phyloP scores from a whole-genome alignment of 2,888 invertebrate species.

The Chironomus tentans region DNA sequence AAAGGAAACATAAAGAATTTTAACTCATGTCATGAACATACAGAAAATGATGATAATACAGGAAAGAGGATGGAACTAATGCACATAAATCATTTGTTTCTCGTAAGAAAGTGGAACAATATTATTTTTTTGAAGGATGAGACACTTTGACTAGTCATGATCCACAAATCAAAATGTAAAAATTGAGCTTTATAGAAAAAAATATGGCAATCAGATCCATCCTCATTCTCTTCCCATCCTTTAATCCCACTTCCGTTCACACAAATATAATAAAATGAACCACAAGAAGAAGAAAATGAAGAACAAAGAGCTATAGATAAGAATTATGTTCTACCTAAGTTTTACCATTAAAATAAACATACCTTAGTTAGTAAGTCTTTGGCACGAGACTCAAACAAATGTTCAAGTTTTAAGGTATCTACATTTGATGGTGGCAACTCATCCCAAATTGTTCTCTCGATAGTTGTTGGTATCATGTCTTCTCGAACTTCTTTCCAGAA shows the following conservation, averaged over 20 bases:
- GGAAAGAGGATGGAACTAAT: background rate
- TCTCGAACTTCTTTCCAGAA: conserved; percentile 96
- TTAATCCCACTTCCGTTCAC: too few species aligned
- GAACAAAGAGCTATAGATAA: too few species aligned
- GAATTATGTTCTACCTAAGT: too few species aligned
- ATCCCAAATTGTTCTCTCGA: conserved; percentile 80
- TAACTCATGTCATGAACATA: background rate
- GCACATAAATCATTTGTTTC: background rate
- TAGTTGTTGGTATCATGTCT: conserved; percentile 47
- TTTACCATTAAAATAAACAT: conserved; percentile 29
- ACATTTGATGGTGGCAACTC: conserved; percentile 74
- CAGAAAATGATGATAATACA: background rate
- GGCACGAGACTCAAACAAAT: conserved; percentile 92
- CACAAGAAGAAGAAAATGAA: too few species aligned
- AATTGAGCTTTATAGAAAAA: too few species aligned
- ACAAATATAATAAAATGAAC: too few species aligned
- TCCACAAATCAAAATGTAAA: too few species aligned
- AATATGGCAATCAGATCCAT: too few species aligned
- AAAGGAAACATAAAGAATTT: background rate
- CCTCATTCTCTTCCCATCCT: too few species aligned
- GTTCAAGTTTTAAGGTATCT: conserved; percentile 88
- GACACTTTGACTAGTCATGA: too few species aligned
- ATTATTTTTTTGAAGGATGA: too few species aligned
- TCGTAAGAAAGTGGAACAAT: background rate
- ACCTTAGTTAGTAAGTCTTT: conserved; percentile 94